Conservation (phyloP, 2,888 invertebrate genomes). For the Scaptomyza parva region DNA sequence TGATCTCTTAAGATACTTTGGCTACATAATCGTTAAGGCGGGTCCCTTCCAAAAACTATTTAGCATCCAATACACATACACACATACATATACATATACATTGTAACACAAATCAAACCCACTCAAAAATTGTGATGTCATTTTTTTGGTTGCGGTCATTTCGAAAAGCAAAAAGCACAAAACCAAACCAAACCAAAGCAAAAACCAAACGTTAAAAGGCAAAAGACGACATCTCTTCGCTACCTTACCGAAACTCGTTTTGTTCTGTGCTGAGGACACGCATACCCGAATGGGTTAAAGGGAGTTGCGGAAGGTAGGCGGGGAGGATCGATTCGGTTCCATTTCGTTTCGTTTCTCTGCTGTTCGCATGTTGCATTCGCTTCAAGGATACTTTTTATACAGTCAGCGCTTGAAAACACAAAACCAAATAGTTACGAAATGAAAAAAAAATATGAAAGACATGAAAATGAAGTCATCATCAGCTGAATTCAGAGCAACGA, state of each 20-base stretch:
- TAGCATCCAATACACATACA: slow-evolving; percentile 2
- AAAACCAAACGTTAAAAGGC: slow-evolving; percentile 36
- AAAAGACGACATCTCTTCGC: slow-evolving; percentile 21
- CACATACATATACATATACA: slow-evolving; percentile 26
- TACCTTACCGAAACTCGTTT: slow-evolving; percentile 33
- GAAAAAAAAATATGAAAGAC: slow-evolving; percentile 18
- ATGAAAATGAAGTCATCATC: slow-evolving; percentile 72
- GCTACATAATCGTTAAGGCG: background rate
- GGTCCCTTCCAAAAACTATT: slow-evolving; percentile 15
- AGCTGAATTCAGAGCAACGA: slow-evolving; percentile 15
- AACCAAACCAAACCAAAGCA: slow-evolving; percentile 47
- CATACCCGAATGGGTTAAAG: background rate
- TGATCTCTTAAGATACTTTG: background rate
- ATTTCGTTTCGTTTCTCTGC: too few species aligned
- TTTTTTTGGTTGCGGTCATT: slow-evolving; percentile 54
- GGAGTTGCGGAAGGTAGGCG: background rate
- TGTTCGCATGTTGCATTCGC: slow-evolving; percentile 64
- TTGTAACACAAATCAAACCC: slow-evolving; percentile 42
- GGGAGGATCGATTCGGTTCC: slow-evolving; percentile 14
- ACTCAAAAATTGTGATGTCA: slow-evolving; percentile 69
- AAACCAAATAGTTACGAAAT: slow-evolving; percentile 17
- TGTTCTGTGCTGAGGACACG: slow-evolving; percentile 37
- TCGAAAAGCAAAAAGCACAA: slow-evolving; percentile 51
- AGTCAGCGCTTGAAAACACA: slow-evolving; percentile 34
- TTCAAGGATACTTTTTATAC: slow-evolving; percentile 44